Evolutionary conservation across 2,888 invertebrate species (phyloP).

Genomic region (Zootermopsis nevadensis): DNA sequence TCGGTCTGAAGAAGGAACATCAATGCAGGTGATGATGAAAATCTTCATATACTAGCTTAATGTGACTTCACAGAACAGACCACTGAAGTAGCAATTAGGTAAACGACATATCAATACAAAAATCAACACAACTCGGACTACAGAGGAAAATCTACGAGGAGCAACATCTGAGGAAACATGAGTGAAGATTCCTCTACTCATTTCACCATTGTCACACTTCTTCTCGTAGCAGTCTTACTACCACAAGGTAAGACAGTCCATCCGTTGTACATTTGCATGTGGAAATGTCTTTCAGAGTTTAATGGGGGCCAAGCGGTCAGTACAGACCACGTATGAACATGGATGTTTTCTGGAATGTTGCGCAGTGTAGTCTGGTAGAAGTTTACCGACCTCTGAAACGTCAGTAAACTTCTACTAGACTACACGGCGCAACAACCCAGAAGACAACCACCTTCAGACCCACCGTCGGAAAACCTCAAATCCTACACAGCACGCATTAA

Average conservation of each 20-base stretch:
- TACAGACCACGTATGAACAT: no score
- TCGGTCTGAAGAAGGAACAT: no score
- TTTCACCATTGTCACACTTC: background rate
- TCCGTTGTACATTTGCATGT: background rate
- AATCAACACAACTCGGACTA: background rate
- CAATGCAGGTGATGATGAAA: background rate
- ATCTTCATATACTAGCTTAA: background rate
- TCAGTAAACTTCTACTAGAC: no score
- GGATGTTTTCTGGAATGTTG: no score
- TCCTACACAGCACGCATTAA: no score
- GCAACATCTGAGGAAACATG: background rate
- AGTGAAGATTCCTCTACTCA: background rate
- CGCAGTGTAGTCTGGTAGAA: no score
- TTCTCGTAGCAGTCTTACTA: background rate
- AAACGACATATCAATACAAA: background rate
- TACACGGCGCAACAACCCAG: no score
- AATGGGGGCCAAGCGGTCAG: no score
- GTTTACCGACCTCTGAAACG: no score
- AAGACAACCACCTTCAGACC: no score
- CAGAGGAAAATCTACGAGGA: background rate
- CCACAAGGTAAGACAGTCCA: conserved; percentile 15
- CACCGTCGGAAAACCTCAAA: no score
- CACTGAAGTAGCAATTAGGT: background rate
- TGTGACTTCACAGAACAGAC: background rate
- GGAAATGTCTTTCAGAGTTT: no score